Evolutionary conservation across 2,113 vertebrate genomes (phyloP).

Genomic region (Picathartes gymnocephalus): DNA sequence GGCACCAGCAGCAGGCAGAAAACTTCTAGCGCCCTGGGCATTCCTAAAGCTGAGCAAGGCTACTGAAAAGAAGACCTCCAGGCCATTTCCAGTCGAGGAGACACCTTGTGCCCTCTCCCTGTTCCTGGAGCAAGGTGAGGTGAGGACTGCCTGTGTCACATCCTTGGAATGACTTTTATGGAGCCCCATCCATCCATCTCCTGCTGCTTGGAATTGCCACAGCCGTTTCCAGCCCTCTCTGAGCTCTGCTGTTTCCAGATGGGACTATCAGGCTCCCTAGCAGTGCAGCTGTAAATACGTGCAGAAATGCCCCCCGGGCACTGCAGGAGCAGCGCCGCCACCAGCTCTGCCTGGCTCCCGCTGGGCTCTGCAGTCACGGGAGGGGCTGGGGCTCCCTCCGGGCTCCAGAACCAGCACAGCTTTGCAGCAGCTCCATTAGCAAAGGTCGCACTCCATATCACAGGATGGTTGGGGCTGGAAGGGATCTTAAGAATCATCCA

Average conservation of each 20-base stretch:
- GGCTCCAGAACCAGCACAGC: background rate
- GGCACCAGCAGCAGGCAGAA: background rate
- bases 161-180: background rate
- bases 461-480: background rate
- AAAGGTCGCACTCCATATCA: background rate
- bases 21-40: no score
- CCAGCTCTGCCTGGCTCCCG: background rate
- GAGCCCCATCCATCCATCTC: background rate
- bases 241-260: constrained; percentile 9
- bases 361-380: background rate
- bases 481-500: fast-evolving
- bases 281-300: background rate
- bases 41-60: background rate
- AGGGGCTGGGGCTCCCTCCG: background rate
- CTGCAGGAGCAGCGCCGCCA: background rate
- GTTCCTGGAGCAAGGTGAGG: background rate
- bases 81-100: background rate
- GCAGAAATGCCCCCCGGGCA: background rate
- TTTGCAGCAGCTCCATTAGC: background rate
- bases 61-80: background rate
- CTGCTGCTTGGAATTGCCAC: constrained; percentile 9
- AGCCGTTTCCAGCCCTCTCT: background rate
- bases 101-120: fast-evolving
- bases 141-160: background rate
- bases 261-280: background rate